phyloP scores from a whole-genome alignment of 2,113 vertebrate species.

The Hirundichthys speculiger region DNA sequence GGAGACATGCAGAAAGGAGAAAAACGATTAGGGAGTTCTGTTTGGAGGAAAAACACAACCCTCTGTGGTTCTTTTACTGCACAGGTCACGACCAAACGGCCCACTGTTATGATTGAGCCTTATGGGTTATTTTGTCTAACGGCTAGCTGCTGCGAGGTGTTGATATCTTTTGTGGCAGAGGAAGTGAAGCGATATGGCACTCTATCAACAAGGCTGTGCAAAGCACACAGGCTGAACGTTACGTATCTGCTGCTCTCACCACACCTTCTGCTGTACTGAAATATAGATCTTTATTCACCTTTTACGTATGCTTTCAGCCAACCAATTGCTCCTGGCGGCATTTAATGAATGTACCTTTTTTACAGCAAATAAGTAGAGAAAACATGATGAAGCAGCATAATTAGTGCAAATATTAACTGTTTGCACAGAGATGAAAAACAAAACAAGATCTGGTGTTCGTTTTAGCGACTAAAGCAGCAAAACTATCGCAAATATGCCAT shows the following conservation, averaged over 20 bases:
- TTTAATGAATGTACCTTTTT: no score
- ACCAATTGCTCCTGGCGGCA: background rate
- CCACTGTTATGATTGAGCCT: conserved; percentile 52
- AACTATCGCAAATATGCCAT: background rate
- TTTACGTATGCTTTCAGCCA: background rate
- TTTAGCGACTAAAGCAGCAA: background rate
- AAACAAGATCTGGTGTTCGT: no score
- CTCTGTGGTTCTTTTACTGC: conserved; percentile 42
- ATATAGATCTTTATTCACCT: background rate
- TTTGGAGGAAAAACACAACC: conserved; percentile 53
- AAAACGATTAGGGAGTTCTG: conserved; percentile 61
- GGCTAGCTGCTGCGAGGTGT: conserved; percentile 27
- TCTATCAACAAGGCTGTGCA: conserved; percentile 20
- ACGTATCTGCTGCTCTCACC: conserved; percentile 7
- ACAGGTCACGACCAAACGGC: conserved; percentile 31
- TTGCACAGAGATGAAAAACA: no score
- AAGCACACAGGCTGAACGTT: conserved; percentile 23
- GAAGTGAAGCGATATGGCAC: conserved; percentile 35
- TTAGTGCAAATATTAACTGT: no score
- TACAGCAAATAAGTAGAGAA: no score
- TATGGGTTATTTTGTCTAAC: conserved; percentile 54
- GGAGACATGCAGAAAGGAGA: conserved; percentile 44
- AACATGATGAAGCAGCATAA: no score
- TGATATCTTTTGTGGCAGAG: conserved; percentile 44
- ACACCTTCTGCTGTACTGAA: background rate